These are phyloP conservation scores for Drosophila meridionalis DNA, from an alignment of 2,888 invertebrate species.

Conservation along the genomic window DNA sequence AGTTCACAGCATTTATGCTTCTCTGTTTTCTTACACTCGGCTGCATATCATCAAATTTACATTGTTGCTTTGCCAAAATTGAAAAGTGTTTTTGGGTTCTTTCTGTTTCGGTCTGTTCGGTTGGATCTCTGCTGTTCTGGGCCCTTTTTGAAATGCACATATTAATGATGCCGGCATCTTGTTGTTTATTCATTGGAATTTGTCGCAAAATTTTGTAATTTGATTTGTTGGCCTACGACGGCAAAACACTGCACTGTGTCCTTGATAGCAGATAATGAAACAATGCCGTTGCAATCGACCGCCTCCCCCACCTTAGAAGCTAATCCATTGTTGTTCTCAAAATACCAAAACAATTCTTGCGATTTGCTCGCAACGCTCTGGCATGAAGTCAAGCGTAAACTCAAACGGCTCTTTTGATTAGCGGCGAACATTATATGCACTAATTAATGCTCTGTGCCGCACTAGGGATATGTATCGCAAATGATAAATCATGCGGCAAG, in stretches of 20 bases:
- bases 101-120: neutral
- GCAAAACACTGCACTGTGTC: constrained; percentile 4
- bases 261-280: constrained; percentile 26
- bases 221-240: constrained; percentile 14
- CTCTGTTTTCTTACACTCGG: constrained; percentile 15
- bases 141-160: constrained; percentile 27
- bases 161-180: constrained; percentile 24
- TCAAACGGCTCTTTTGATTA: constrained; percentile 55
- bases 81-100: constrained; percentile 19
- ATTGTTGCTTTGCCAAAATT: constrained; percentile 33
- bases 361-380: constrained; percentile 14
- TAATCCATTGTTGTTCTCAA: neutral
- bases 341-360: constrained; percentile 12
- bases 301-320: too few relatives aligned
- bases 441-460: constrained; percentile 27
- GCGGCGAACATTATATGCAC: constrained; percentile 33
- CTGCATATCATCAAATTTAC: constrained; percentile 32
- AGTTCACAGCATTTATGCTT: neutral
- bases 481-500: constrained; percentile 33
- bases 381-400: constrained; percentile 22
- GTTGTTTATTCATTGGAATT: constrained; percentile 27
- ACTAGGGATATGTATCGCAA: constrained; percentile 11
- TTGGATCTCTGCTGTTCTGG: neutral
- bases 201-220: constrained; percentile 10
- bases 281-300: neutral